Conservation (phyloP, 2,888 invertebrate genomes). For the Crossocerus cetratus region DNA sequence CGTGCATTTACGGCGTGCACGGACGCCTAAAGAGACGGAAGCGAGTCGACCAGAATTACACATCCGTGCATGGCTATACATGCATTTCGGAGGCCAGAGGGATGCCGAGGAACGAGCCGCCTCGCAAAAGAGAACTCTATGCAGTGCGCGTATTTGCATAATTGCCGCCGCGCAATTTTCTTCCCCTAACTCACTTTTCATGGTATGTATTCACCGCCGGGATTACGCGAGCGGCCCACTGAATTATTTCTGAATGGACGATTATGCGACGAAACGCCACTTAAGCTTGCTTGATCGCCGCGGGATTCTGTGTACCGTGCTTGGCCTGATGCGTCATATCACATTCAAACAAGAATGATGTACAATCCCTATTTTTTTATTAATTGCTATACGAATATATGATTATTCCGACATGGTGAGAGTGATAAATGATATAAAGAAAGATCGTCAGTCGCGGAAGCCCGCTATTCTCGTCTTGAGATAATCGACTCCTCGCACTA, state of each 20-base stretch:
- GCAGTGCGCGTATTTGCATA: conserved; percentile 56
- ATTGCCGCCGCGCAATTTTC: conserved; percentile 62
- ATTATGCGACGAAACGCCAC: conserved; percentile 20
- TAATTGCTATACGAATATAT: no score
- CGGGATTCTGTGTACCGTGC: not conserved
- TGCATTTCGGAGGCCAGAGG: not conserved
- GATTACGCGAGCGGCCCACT: conserved; percentile 49
- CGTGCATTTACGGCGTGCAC: not conserved
- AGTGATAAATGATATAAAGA: no score
- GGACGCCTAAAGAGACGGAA: conserved; percentile 6
- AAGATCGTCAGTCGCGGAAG: no score
- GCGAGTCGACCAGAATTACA: conserved; percentile 9
- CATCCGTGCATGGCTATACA: no score
- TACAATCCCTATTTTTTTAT: no score
- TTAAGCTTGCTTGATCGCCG: conserved; percentile 35
- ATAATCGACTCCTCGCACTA: not conserved
- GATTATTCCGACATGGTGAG: no score
- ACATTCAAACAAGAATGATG: no score
- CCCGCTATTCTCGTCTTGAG: not conserved
- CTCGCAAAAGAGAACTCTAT: conserved; percentile 7
- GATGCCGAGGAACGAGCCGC: not conserved
- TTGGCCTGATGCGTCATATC: no score
- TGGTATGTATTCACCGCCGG: conserved; percentile 50
- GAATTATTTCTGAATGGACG: conserved; percentile 59
- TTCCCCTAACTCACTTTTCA: conserved; percentile 65